Conservation (phyloP, 2,797 vertebrate species). For the Alcedo quadribrachys region DNA sequence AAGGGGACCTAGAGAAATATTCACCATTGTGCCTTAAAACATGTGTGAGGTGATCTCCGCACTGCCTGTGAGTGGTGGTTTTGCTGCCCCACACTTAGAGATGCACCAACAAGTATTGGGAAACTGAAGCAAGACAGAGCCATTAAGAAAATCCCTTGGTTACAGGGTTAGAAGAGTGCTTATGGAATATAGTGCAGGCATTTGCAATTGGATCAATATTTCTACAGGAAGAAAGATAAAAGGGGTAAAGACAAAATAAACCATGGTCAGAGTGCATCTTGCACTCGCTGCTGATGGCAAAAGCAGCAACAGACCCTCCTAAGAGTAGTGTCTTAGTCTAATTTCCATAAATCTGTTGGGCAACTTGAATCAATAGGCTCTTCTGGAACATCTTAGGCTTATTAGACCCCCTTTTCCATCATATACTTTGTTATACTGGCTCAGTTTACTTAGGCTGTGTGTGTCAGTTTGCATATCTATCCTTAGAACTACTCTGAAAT, state of each 20-base stretch:
- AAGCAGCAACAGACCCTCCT: background rate
- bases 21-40: background rate
- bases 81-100: background rate
- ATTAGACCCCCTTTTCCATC: background rate
- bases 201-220: background rate
- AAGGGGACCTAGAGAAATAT: background rate
- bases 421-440: background rate
- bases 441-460: background rate
- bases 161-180: background rate
- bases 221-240: background rate
- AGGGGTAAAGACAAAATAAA: background rate
- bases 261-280: background rate
- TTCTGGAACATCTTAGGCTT: background rate
- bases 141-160: background rate
- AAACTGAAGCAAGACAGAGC: background rate
- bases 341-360: background rate
- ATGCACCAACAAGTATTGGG: background rate
- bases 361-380: background rate
- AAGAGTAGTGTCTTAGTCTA: background rate
- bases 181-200: background rate
- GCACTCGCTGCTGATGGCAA: background rate
- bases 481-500: conserved; percentile 12
- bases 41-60: background rate
- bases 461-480: conserved; percentile 8
- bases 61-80: fast-evolving